Base-by-base conservation (phyloP, 2,888 invertebrate species). In the Prenolepis imparis region DNA sequence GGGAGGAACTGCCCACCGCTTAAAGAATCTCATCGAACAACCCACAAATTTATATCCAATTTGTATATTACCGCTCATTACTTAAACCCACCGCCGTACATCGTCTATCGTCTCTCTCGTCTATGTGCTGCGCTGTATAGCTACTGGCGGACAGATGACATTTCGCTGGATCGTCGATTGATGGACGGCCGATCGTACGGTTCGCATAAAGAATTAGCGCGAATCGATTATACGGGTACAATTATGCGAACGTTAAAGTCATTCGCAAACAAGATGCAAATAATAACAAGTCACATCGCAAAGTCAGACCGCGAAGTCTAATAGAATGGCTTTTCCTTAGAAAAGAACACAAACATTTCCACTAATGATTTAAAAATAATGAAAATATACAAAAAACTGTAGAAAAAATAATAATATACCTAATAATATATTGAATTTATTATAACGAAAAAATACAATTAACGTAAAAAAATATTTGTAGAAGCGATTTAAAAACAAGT, bases 1-100 rank as follows among this genome's bases (percentile, higher is more conserved):
- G 82, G 64, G 85, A 83, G 85, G 86, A 88, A 88, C 89, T 89
- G 87, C 89, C 88, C 90, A 88, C 84, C 89, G 88, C 88, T 90
- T 89, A 88, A 90, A 89, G 89, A 90, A 92, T 91, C 91, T 91
- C 90, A 92, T 92, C 91, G 91, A 91, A 92, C 89, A 87, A 89
- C 90, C 92, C 90, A 88, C 89, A 91, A 92, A 92, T 91, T 91
- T 91, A 91, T 92, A 89, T 91, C 91, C 91, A 92, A 92, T 91
- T 92, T 91, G 90, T 92, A 89, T 90, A 90, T 91, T 92, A 92
- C 90, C 89, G 90, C 84, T 90, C 89, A 87, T 90, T 90, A 91
- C 90, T 89, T 89, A 90, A 91, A 90, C 84, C 86, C 85, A 86
- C 84, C 85, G 66, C 48, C 84, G 59, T 86, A 84, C 55, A 87